Percentiles rank a stretch among this genome's conserved stretches.
Evolutionary conservation across 2,888 invertebrate species (phyloP).

Genomic region (Peribatodes rhomboidaria): DNA sequence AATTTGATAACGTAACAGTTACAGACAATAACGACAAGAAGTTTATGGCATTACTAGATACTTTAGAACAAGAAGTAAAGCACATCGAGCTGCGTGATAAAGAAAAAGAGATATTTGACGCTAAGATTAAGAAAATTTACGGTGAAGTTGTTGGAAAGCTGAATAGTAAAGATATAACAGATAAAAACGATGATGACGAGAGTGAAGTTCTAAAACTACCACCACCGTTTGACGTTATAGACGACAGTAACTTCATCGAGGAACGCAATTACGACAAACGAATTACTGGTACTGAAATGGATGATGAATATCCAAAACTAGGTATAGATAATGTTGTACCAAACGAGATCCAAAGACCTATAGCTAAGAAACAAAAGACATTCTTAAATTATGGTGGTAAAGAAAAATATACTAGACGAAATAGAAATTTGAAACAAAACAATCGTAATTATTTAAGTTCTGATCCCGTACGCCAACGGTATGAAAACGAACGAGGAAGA

Average conservation of each 20-base stretch:
- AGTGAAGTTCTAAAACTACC: slow-evolving; percentile 11
- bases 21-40: slow-evolving; percentile 61
- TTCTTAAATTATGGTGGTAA: background rate
- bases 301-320: slow-evolving; percentile 38
- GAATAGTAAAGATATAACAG: slow-evolving; percentile 10
- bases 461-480: slow-evolving; percentile 23
- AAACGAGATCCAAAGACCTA: slow-evolving; percentile 23
- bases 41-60: slow-evolving; percentile 65
- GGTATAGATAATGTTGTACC: slow-evolving; percentile 6
- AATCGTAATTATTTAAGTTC: slow-evolving; percentile 34
- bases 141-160: slow-evolving; percentile 57
- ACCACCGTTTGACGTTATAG: slow-evolving; percentile 25
- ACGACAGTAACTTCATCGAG: slow-evolving; percentile 34
- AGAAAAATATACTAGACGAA: slow-evolving; percentile 8
- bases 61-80: slow-evolving; percentile 68
- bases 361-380: background rate
- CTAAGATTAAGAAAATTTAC: slow-evolving; percentile 72
- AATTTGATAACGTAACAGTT: slow-evolving; percentile 35
- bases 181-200: slow-evolving; percentile 6
- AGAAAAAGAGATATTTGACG: slow-evolving; percentile 68
- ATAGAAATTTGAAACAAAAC: slow-evolving; percentile 27
- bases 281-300: slow-evolving; percentile 9
- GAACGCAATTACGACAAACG: slow-evolving; percentile 26
- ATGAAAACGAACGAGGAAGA: slow-evolving; percentile 32
- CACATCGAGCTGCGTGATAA: slow-evolving; percentile 60